A percentile compares a stretch with the other conserved stretches of the same genome.
phyloP scores from a whole-genome alignment of 1,140 invertebrate genomes.

The Aphelenchoides fujianensis region DNA sequence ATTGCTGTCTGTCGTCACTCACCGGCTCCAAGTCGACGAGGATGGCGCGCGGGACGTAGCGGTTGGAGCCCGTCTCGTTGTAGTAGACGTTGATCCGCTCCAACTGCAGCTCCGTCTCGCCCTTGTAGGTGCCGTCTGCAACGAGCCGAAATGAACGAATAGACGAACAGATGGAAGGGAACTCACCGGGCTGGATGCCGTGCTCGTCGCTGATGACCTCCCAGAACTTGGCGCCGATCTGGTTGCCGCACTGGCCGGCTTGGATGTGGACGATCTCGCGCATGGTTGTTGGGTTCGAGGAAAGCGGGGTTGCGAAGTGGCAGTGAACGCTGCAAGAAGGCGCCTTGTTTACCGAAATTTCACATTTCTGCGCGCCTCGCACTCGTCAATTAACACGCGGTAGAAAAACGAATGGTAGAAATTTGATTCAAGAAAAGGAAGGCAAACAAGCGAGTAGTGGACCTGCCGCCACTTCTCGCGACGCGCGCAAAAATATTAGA shows the following conservation, averaged over 20 bases:
- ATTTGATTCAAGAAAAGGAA: too few species aligned
- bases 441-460: too few species aligned
- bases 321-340: too few species aligned
- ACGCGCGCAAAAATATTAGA: too few species aligned
- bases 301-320: too few species aligned
- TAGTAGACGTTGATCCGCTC: constrained; percentile 67
- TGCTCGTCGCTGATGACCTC: constrained; percentile 65
- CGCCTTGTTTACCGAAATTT: too few species aligned
- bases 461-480: too few species aligned
- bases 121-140: constrained; percentile 63
- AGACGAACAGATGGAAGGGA: constrained; percentile 4
- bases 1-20: too few species aligned
- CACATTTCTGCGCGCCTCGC: too few species aligned
- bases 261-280: constrained; percentile 90
- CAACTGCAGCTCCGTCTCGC: constrained; percentile 66
- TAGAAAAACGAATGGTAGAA: too few species aligned
- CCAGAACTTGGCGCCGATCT: constrained; percentile 76
- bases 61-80: constrained; percentile 63
- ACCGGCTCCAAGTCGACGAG: constrained; percentile 86
- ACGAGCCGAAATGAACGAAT: neutral
- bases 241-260: constrained; percentile 87
- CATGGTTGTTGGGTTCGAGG: too few species aligned
- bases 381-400: too few species aligned
- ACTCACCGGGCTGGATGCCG: constrained; percentile 66
- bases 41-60: constrained; percentile 71